These are phyloP conservation scores for Garrulus glandarius DNA, from an alignment of 2,797 vertebrate species.

Conservation along the genomic window DNA sequence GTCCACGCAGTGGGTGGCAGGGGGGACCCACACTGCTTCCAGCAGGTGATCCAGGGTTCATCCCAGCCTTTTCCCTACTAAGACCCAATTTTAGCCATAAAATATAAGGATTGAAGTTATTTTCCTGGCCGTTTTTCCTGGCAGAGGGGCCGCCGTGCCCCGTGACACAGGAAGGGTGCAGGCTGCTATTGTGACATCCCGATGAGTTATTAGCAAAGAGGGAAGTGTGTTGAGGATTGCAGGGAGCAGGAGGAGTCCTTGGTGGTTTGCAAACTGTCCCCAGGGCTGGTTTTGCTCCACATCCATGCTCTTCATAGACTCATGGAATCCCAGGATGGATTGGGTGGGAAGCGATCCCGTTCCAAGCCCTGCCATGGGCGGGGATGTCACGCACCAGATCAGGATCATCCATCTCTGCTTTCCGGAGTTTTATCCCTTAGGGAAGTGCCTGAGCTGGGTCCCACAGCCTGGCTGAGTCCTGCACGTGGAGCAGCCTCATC, in stretches of 20 bases:
- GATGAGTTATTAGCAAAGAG: not conserved
- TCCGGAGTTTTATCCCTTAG: not conserved
- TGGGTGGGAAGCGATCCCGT: not conserved
- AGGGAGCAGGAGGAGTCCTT: not conserved
- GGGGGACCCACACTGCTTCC: not conserved
- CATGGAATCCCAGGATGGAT: not conserved
- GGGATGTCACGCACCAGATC: not conserved
- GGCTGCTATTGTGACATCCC: not conserved
- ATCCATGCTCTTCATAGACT: fast-evolving
- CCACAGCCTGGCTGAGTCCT: not conserved
- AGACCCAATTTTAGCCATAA: not conserved
- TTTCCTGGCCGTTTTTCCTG: not conserved
- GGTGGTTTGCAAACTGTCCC: not conserved
- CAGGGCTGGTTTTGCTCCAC: not conserved
- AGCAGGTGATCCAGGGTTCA: not conserved
- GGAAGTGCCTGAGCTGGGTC: not conserved
- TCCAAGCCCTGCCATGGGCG: not conserved
- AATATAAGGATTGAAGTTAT: fast-evolving
- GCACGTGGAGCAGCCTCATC: fast-evolving
- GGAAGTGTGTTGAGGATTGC: not conserved
- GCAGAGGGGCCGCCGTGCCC: not conserved
- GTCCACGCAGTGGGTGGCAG: fast-evolving
- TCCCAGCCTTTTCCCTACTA: fast-evolving
- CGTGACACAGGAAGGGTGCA: not conserved
- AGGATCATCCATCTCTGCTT: not conserved